Base-by-base conservation (phyloP, 2,888 invertebrate species). In the Drosophila ezoana region DNA sequence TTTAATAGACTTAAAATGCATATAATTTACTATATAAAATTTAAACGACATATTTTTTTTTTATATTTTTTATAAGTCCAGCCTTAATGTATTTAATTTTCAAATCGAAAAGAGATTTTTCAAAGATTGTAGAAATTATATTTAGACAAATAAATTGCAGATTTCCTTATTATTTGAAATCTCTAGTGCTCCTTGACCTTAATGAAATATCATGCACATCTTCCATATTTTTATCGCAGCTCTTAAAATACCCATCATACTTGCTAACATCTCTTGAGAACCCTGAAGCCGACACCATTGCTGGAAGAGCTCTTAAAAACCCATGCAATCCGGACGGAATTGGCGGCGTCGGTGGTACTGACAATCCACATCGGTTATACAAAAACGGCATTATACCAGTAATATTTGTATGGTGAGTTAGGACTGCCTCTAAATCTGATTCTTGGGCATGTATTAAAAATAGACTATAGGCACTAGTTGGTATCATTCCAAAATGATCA, bases 401-500 rank as follows among this genome's bases (percentile, higher is more conserved):
- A 0, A 91, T 67, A 80, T 91, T 92, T 28, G 92, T 92, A 57
- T 92, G 91, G 5, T 92, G 79, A 3, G 90, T 90, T 35, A 92
- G 74, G 16, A 92, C 86, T 4, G 90, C 89, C 59, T 92, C 92
- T 51, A 92, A 77, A 61, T 92, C 92, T 4, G 80, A 72, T 72
- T 92, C 92, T 59, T 91, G 90, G 3, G 95, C 95, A 72, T 94
- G 93, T 38, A 93, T 92, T 58, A 95, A 90, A 89, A 95, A 95
- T 75, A 94, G 94, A 72, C 93, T 92, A 82, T 95, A 95, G 61
- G 94, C 87, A 72, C 93, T 92, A 91, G 90, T 93, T 41, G 92
- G 91, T 72, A 92, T 92, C 91, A 92, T 92, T 3, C 91, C 94
- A 52, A 95, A 94, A 70, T 94, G 93, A 83, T 96, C 96, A 67